Base-by-base conservation (phyloP, 1,140 invertebrate genomes). In the Sitobion miscanthi region DNA sequence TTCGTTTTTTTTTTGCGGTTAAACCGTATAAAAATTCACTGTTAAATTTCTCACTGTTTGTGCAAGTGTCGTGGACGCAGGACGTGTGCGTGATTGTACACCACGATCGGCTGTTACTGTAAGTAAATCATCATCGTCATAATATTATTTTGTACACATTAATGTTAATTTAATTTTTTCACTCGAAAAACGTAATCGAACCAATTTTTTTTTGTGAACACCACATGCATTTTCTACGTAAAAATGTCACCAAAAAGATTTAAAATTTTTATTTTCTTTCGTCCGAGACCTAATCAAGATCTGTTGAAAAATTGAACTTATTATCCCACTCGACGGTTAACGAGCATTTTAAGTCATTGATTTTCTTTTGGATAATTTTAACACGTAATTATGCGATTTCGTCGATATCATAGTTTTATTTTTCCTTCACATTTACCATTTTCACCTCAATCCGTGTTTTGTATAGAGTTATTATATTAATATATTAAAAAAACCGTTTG, bases 51-150 rank as follows among this genome's bases (percentile, higher is more conserved):
- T 69, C 57, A 90, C 62, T 90, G 57, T 90, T 90, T 90, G 89
- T 90, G 89, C 89, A 90, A 90, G 89, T 90, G 89, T 90, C 89
- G 89, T 62, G 89, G 57, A 90, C 54, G 89, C 89, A 90, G 89
- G 89, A 90, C 57, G 89, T 69, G 89, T 30, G 5, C 54, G 89
- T n/a, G 88, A 90, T 57, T 42, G 54, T 62, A 89, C 52, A 38
- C 14, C 89, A 45, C 89, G 89, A 69, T 69, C 89, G 57, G 54
- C 57, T 90, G 89, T 90, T 45, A 45, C 62, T n/a, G 89, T 90
- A 90, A 90, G 89, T 90, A 90, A 89, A 90, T 45, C 25, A n/a
- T 69, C 21, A 69, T 42, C 42, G 23, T 45, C 25, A 47, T 86
- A 77, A 20, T 45, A 45, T 47, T 17, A 42, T 85, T 85, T 42